Conservation (phyloP, 2,113 vertebrate species). For the Cephalopterus ornatus region DNA sequence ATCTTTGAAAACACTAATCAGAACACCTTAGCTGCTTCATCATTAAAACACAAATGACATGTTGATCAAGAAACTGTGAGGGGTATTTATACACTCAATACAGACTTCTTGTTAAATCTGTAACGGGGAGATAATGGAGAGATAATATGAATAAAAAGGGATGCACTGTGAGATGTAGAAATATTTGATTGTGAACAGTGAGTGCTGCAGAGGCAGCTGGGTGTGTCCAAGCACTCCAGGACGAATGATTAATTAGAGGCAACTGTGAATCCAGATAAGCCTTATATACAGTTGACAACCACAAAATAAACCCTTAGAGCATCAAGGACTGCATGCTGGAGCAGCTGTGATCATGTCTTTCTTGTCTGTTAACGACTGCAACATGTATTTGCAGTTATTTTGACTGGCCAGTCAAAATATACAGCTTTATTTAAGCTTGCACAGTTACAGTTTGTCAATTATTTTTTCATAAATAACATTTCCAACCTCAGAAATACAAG, state of each 20-base stretch:
- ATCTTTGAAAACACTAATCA: neutral
- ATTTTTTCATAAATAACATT: neutral
- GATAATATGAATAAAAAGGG: neutral
- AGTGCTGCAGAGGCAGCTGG: neutral
- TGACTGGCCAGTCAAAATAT: neutral
- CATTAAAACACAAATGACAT: neutral
- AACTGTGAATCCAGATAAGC: neutral
- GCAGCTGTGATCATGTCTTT: neutral
- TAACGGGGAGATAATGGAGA: neutral
- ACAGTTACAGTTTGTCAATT: neutral
- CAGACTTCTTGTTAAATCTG: neutral
- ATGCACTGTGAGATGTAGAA: neutral
- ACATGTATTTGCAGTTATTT: neutral
- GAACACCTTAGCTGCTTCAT: neutral
- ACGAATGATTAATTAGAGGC: neutral
- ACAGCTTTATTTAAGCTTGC: neutral
- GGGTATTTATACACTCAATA: neutral
- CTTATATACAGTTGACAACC: rapidly evolving
- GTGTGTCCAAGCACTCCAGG: neutral
- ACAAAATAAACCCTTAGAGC: neutral
- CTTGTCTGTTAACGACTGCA: neutral
- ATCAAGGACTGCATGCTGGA: neutral
- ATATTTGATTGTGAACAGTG: neutral
- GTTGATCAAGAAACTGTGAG: neutral
- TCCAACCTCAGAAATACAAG: neutral